Evolutionary conservation across 2,888 invertebrate species (phyloP), one percentile per base, ranked within the genome.

Genomic region (Zonitis immaculata): DNA sequence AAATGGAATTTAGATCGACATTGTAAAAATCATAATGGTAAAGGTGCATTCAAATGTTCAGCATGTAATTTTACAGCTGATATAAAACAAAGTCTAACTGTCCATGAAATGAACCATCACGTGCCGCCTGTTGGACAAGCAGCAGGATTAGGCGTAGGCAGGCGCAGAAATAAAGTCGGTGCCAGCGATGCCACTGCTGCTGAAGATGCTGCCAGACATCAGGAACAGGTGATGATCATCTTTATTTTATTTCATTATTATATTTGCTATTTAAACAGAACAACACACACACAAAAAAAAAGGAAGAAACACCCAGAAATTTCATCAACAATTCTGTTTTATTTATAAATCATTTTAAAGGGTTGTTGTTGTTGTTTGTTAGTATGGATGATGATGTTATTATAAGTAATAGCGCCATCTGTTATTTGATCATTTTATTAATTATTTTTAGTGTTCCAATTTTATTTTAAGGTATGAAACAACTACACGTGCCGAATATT

Each of bases 1-100:
- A 88, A 87, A 75, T 94, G 94, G 89, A 95, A 95, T 77, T 80
- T 93, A 76, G 95, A 95, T 73, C 83, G 95, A 6, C 96, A 96
- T 74, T 89, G 91, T 81, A 89, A 91, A 76, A 93, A 93, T 73
- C 94, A 95, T 77, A 89, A 87, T 58, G 91, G 91, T 3, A 85
- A 81, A 50, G 92, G 91, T 11, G 86, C 86, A 58, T 91, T 89
- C 76, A 84, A 87, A 69, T 94, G 94, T 76, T 85, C 87, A 39
- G 86, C 89, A 63, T 94, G 94, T 75, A 91, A 91, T 75, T 94
- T 94, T 74, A 89, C 91, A 9, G 91, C 93, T 28, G 91, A 93
- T 71, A 93, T 93, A 73, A 90, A 92, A 73, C 93, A 94, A 74
- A 92, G 91, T 73, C 78, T 94, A 70, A 93, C 93, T 12, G 91